Base-by-base conservation (phyloP, 37 sponge, comb jelly and placozoan genomes). In the Aphrocallistes beatrix region DNA sequence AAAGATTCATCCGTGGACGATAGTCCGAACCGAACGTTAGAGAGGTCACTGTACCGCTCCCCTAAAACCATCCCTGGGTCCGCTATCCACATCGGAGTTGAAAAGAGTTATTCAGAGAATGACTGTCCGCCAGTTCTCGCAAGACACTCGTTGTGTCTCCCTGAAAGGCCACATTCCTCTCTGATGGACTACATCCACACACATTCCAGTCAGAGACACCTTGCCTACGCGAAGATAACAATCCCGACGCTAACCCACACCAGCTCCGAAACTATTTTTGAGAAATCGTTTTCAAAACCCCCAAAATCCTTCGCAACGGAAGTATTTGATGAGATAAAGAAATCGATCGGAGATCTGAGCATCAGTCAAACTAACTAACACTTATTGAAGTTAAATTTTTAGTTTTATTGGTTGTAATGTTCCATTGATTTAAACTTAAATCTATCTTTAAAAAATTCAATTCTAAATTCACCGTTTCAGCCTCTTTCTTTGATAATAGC, bases 121-220 rank as follows among this genome's bases (percentile, higher is more conserved):
- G 75, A 60, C n/a, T 60, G 75, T 30, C 75, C 75, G 75, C 75
- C 75, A 8, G 75, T 60, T 19, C 34, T 60, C 25, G n/a, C 10
- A 8, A 19, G 75, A 21, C n/a, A 60, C 21, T 60, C 75, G 32
- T 28, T 60, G 75, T 60, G 10, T 32, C 75, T 60, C 3, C 75
- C 75, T 6, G 75, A 60, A 60, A 21, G 75, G 3, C 75, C 75
- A 6, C 75, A 60, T 28, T 60, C 75, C n/a, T 3, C 75, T 25
- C n/a, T 60, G 28, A 3, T 60, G 75, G 75, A 60, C 21, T 60
- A 60, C 21, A 25, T 60, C 8, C 75, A 60, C 21, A n/a, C n/a
- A n/a, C n/a, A n/a, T n/a, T 60, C 75, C 25, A 60, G 75, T 28
- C 75, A 60, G 75, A 60, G 75, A 60, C 75, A 60, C 34, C 10